phyloP scores from a whole-genome alignment of 2,888 invertebrate genomes.

The Phragmatobia fuliginosa region DNA sequence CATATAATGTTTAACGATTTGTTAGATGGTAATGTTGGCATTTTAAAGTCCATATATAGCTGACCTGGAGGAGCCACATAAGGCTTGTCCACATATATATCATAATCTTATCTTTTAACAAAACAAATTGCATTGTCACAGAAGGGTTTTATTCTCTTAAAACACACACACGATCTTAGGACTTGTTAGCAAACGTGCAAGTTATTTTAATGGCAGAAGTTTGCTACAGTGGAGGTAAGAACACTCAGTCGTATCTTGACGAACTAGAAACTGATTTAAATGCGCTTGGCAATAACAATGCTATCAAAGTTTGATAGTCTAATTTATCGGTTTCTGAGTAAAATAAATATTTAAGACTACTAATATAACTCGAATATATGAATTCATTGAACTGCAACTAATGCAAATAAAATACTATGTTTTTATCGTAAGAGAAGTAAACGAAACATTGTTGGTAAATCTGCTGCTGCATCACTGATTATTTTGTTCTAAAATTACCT shows the following conservation, averaged over 20 bases:
- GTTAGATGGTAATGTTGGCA: no score
- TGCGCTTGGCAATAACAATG: constrained; percentile 12
- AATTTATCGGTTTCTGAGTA: background rate
- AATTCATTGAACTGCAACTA: background rate
- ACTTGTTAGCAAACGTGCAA: constrained; percentile 9
- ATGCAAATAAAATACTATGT: background rate
- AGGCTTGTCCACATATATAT: no score
- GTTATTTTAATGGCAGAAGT: constrained; percentile 17
- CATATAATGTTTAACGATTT: no score
- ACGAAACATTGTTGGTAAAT: no score
- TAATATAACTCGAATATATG: background rate
- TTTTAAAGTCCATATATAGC: no score
- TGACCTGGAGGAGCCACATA: no score
- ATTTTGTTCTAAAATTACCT: no score
- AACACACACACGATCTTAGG: background rate
- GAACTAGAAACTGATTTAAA: constrained; percentile 4
- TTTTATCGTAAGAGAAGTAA: background rate
- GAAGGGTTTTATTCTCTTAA: background rate
- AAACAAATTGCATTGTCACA: background rate
- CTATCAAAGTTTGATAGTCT: constrained; percentile 9
- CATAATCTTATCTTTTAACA: no score
- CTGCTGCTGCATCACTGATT: no score
- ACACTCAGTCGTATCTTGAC: background rate
- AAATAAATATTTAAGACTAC: background rate
- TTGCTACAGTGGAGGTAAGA: background rate